Conservation (phyloP, 1,140 invertebrate species). For the Diplogasteroides magnus region DNA sequence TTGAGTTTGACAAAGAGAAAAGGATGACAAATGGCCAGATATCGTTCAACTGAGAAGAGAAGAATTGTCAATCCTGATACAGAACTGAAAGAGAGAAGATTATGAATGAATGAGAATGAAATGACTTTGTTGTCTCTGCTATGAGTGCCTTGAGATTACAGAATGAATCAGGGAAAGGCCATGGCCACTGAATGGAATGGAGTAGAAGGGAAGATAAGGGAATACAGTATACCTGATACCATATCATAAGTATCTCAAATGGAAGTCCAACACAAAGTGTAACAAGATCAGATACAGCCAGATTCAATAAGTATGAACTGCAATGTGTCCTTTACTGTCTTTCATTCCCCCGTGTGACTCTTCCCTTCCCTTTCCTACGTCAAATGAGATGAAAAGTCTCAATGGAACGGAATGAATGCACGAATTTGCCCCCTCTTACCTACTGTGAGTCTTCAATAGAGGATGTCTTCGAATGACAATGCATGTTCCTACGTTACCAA, state of each 20-base stretch:
- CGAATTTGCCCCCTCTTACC: not conserved
- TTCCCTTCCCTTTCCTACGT: too few species aligned
- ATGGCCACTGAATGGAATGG: slow-evolving; percentile 32
- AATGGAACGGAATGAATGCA: not conserved
- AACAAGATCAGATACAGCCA: slow-evolving; percentile 29
- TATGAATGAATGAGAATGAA: not conserved
- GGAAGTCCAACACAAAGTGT: slow-evolving; percentile 28
- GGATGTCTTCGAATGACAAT: slow-evolving; percentile 68
- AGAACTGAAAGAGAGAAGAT: slow-evolving; percentile 63
- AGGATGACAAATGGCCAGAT: slow-evolving; percentile 62
- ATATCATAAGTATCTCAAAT: slow-evolving; percentile 11
- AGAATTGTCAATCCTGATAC: slow-evolving; percentile 83
- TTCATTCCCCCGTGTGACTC: too few species aligned
- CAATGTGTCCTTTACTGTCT: too few species aligned
- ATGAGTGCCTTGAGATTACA: slow-evolving; percentile 76
- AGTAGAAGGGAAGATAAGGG: slow-evolving; percentile 6
- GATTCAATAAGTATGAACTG: slow-evolving; percentile 25
- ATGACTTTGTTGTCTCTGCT: slow-evolving; percentile 70
- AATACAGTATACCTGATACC: not conserved
- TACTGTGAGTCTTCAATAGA: slow-evolving; percentile 25
- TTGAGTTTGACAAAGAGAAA: slow-evolving; percentile 26
- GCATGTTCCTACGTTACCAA: slow-evolving; percentile 84
- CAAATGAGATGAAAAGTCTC: too few species aligned
- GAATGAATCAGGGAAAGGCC: slow-evolving; percentile 72
- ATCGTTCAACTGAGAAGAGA: slow-evolving; percentile 84